A percentile compares a stretch with the other conserved stretches of the same genome.
Conservation (phyloP, 23 tunicate genomes). For the Styela clava region DNA sequence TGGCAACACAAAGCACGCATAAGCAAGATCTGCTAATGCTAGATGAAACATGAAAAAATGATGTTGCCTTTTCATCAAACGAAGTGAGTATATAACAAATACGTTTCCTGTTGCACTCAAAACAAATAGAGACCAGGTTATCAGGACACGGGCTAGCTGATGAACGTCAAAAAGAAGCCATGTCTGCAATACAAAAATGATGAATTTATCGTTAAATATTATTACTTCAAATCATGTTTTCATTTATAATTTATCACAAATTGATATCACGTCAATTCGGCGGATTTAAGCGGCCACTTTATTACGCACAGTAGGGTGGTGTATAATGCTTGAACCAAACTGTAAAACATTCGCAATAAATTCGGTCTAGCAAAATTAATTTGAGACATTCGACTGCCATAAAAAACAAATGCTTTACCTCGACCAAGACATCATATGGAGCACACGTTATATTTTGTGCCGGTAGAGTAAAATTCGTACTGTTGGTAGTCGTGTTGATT, state of each 20-base stretch:
- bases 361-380: too few species aligned
- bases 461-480: neutral
- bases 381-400: too few species aligned
- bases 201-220: neutral
- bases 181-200: slow-evolving; percentile 29
- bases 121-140: slow-evolving; percentile 55
- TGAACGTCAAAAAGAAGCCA: slow-evolving; percentile 63
- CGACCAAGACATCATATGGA: neutral
- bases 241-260: too few species aligned
- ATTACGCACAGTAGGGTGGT: too few species aligned
- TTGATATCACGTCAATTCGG: too few species aligned
- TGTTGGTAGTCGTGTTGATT: neutral
- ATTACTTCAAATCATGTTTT: neutral
- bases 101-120: slow-evolving; percentile 59
- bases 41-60: slow-evolving; percentile 73
- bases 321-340: too few species aligned
- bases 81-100: slow-evolving; percentile 53
- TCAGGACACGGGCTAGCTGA: slow-evolving; percentile 60
- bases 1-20: slow-evolving; percentile 69
- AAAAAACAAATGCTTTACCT: neutral
- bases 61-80: slow-evolving; percentile 18
- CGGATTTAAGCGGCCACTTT: too few species aligned
- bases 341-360: too few species aligned
- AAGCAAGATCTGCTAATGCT: slow-evolving; percentile 52
- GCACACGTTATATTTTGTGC: neutral